A percentile compares a stretch with the other conserved stretches of the same genome.
Evolutionary conservation across 2,797 vertebrate species (phyloP).

Genomic region (Helostoma temminkii): DNA sequence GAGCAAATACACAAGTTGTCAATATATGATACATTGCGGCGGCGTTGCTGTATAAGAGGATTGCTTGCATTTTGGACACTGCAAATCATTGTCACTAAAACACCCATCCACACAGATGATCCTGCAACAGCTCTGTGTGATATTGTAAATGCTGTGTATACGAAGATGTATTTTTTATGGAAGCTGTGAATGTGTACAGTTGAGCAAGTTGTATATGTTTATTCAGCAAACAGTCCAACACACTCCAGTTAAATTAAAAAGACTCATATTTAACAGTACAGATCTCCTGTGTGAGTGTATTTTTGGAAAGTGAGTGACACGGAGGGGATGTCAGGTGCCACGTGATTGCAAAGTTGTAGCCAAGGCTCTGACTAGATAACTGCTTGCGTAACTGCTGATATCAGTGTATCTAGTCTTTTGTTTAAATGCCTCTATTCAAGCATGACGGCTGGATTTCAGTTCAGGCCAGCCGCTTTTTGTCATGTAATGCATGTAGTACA

Average conservation of each 20-base stretch:
- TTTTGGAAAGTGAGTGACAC: conserved; percentile 18
- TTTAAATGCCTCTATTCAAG: conserved; percentile 17
- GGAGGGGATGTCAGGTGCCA: background rate
- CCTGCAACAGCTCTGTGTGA: conserved; percentile 76
- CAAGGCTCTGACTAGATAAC: background rate
- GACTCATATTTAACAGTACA: conserved; percentile 74
- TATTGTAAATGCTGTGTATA: conserved; percentile 87
- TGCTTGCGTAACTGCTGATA: background rate
- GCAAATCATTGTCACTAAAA: conserved; percentile 45
- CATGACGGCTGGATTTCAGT: conserved; percentile 15
- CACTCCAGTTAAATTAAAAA: conserved; percentile 86
- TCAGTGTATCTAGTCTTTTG: conserved; percentile 12
- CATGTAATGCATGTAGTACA: conserved; percentile 12
- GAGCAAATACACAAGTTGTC: conserved; percentile 22
- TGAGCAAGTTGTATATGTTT: conserved; percentile 78
- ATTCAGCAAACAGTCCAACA: conserved; percentile 72
- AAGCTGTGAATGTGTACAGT: conserved; percentile 86
- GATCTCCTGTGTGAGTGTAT: conserved; percentile 40
- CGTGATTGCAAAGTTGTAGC: background rate
- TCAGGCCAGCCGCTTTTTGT: conserved; percentile 2
- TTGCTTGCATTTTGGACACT: conserved; percentile 54
- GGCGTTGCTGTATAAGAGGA: conserved; percentile 45
- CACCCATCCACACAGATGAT: conserved; percentile 53
- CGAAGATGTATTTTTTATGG: conserved; percentile 88
- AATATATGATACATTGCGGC: conserved; percentile 14